phyloP scores from a whole-genome alignment of 2,797 vertebrate genomes.

The Periparus ater region DNA sequence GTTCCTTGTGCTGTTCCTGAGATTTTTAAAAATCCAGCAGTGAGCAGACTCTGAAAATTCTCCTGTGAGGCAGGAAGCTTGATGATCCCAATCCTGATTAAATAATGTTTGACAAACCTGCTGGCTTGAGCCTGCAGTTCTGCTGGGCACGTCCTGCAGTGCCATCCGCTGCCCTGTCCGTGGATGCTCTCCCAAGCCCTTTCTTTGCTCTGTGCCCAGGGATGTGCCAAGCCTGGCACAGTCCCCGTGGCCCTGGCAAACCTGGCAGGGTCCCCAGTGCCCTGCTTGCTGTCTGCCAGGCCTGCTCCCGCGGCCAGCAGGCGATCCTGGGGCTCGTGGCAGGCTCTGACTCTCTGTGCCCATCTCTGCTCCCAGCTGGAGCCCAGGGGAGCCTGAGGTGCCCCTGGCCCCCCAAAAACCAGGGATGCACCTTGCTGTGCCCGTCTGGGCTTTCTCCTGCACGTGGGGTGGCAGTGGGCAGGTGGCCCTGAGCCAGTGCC shows the following conservation, averaged over 20 bases:
- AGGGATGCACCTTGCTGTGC: too few relatives aligned
- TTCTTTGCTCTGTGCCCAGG: neutral
- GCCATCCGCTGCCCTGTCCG: accelerated
- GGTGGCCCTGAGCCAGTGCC: neutral
- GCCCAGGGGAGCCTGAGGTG: neutral
- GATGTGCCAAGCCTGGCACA: neutral
- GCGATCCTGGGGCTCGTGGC: accelerated
- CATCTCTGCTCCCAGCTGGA: neutral
- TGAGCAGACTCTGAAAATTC: neutral
- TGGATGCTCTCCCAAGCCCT: neutral
- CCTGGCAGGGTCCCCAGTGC: accelerated
- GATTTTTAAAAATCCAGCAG: neutral
- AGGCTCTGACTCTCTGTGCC: accelerated
- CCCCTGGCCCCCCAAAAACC: accelerated
- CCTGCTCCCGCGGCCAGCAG: neutral
- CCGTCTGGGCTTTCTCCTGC: neutral
- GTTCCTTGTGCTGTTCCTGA: neutral
- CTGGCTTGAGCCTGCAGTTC: neutral
- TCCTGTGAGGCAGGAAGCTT: neutral
- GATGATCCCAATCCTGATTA: neutral
- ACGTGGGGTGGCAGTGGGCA: neutral
- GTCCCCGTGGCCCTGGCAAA: neutral
- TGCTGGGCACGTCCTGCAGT: accelerated
- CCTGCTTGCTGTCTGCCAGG: neutral
- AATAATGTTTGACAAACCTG: neutral